Evolutionary conservation across 2,797 vertebrate species (phyloP).

Genomic region (Catostomus latipinnis): DNA sequence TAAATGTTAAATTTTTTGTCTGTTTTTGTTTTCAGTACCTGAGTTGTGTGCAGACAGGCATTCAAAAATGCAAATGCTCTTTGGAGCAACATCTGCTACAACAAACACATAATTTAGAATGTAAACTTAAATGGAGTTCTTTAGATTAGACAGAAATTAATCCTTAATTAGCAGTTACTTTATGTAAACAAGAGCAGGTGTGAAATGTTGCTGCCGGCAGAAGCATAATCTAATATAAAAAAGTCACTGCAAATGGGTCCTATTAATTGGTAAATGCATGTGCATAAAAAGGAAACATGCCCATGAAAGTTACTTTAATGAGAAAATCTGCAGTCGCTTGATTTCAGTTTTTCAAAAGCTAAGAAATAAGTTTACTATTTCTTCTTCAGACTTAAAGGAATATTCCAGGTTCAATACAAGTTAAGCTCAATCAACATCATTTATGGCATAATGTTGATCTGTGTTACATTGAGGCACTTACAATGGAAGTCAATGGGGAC

Average conservation of each 20-base stretch:
- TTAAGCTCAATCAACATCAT: too few species aligned
- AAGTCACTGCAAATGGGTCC: slow-evolving; percentile 3
- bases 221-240: slow-evolving; percentile 1
- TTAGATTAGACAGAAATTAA: slow-evolving; percentile 31
- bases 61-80: slow-evolving; percentile 1
- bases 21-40: background rate
- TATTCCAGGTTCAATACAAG: too few species aligned
- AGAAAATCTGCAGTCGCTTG: too few species aligned
- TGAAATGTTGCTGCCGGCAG: slow-evolving; percentile 21
- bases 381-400: too few species aligned
- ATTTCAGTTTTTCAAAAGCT: too few species aligned
- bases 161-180: slow-evolving; percentile 25
- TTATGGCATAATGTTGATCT: too few species aligned
- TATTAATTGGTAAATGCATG: background rate
- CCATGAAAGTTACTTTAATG: too few species aligned
- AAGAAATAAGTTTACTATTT: too few species aligned
- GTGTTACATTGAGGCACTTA: too few species aligned
- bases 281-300: background rate
- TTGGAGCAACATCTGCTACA: slow-evolving; percentile 7
- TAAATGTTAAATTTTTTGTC: background rate
- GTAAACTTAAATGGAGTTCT: background rate
- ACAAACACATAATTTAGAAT: slow-evolving; percentile 25
- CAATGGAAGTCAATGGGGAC: too few species aligned
- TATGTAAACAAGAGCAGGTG: background rate
- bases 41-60: background rate